These are phyloP conservation scores for Aviceda subcristata DNA, from an alignment of 2,113 vertebrate genomes.

Conservation along the genomic window DNA sequence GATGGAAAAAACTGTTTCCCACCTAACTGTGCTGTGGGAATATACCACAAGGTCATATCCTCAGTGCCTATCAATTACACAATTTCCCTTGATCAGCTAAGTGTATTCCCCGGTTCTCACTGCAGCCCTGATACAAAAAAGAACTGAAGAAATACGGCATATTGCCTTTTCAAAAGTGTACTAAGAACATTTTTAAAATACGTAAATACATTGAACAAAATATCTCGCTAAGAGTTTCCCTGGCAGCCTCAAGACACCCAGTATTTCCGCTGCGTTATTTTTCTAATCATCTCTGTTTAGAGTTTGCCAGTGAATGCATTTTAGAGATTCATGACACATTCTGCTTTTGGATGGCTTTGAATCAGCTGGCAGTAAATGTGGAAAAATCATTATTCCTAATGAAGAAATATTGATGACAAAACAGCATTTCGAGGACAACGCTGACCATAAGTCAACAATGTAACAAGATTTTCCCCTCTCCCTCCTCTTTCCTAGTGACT, in stretches of 20 bases:
- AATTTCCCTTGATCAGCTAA: slow-evolving; percentile 35
- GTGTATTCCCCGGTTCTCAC: not conserved
- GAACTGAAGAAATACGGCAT: not conserved
- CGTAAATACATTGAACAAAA: slow-evolving; percentile 47
- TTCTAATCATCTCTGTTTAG: slow-evolving; percentile 57
- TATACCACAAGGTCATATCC: slow-evolving; percentile 35
- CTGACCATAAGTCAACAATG: slow-evolving; percentile 49
- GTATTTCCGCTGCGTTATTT: slow-evolving; percentile 18
- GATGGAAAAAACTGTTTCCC: slow-evolving; percentile 4
- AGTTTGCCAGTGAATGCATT: slow-evolving; percentile 39
- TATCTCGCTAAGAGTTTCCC: slow-evolving; percentile 38
- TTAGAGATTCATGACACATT: slow-evolving; percentile 66
- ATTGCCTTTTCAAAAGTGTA: not conserved
- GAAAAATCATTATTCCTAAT: slow-evolving; percentile 73
- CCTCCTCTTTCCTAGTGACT: not conserved
- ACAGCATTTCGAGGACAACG: slow-evolving; percentile 68
- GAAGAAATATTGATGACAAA: slow-evolving; percentile 72
- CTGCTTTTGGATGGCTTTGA: slow-evolving; percentile 55
- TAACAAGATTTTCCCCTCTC: slow-evolving; percentile 1
- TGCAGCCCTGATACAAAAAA: not conserved
- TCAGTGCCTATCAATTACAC: slow-evolving; percentile 33
- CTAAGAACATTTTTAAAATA: slow-evolving; percentile 3
- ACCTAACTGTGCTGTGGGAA: slow-evolving; percentile 8
- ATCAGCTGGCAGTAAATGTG: slow-evolving; percentile 68
- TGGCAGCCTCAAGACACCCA: slow-evolving; percentile 46